Evolutionary conservation across 2,113 vertebrate genomes (phyloP).

Genomic region (Xenotilapia flavipinnis): DNA sequence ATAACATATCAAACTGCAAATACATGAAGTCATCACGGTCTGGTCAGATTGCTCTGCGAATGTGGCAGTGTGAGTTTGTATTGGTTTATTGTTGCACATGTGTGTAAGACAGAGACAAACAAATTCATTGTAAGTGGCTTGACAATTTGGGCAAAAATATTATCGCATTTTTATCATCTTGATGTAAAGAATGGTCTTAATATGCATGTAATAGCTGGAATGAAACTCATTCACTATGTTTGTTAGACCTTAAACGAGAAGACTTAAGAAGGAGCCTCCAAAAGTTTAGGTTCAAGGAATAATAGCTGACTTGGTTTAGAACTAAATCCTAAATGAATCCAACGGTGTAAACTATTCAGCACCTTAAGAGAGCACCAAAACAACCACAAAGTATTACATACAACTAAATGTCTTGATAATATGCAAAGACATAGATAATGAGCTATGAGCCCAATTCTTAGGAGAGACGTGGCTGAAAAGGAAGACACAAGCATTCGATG

Average conservation of each 20-base stretch:
- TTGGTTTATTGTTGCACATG: background rate
- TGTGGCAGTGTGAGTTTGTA: background rate
- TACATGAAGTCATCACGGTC: slow-evolving; percentile 42
- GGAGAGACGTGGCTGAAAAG: background rate
- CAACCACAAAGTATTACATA: background rate
- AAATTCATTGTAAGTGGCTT: background rate
- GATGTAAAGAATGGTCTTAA: background rate
- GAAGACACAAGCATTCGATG: background rate
- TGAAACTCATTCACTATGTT: background rate
- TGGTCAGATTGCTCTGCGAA: slow-evolving; percentile 10
- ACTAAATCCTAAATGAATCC: background rate
- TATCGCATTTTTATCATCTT: background rate
- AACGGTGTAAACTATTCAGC: background rate
- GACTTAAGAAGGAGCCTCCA: background rate
- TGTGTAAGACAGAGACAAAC: background rate
- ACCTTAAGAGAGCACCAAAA: background rate
- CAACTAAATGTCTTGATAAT: background rate
- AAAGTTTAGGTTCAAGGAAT: background rate
- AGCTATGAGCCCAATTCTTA: background rate
- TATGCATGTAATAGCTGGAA: background rate
- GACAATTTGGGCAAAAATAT: background rate
- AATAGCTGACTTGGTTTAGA: background rate
- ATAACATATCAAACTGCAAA: slow-evolving; percentile 65
- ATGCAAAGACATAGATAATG: background rate
- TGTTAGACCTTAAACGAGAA: background rate